These are phyloP conservation scores for Puffinus mauretanicus DNA, from an alignment of 2,113 vertebrate genomes.

Conservation along the genomic window DNA sequence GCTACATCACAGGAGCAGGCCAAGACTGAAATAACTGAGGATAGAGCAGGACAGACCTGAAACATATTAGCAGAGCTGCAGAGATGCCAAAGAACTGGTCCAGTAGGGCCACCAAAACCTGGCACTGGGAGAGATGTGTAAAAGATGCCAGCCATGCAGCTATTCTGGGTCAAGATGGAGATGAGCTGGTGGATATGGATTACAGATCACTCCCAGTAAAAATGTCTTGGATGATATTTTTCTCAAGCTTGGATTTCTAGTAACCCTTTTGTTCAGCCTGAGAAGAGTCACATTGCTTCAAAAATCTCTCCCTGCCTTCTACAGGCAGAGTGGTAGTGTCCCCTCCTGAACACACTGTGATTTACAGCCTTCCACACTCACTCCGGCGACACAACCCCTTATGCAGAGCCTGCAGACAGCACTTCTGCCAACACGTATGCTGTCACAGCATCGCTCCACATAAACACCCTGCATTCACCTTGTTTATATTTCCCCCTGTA, in stretches of 20 bases:
- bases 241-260: neutral
- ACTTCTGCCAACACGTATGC: neutral
- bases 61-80: neutral
- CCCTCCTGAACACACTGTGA: constrained; percentile 13
- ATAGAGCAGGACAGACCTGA: neutral
- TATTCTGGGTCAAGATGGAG: neutral
- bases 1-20: neutral
- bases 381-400: neutral
- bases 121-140: neutral
- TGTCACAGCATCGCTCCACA: neutral
- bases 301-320: neutral
- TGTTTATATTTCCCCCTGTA: neutral
- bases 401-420: neutral
- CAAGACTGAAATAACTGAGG: neutral
- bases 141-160: neutral
- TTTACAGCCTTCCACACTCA: constrained; percentile 40
- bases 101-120: neutral
- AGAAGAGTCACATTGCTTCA: neutral
- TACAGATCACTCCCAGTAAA: neutral
- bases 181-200: neutral
- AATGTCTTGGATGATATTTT: neutral
- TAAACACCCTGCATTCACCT: constrained; percentile 40
- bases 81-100: neutral
- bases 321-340: constrained; percentile 39
- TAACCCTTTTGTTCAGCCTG: neutral